Conservation (phyloP, 2,888 invertebrate genomes). For the Holacanthella duospinosa region DNA sequence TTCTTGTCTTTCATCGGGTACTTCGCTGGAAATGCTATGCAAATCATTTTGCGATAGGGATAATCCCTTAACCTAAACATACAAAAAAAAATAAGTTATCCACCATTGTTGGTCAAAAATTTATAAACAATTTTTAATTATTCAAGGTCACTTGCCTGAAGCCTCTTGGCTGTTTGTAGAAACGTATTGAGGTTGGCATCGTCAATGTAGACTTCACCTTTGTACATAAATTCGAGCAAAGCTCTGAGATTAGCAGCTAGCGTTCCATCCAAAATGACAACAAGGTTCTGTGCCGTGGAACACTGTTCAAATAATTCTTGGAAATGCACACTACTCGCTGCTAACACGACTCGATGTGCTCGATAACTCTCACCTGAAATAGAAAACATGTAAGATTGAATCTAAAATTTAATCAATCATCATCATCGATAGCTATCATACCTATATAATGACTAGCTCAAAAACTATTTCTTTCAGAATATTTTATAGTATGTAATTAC, state of each 20-base stretch:
- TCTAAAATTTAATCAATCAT: background rate
- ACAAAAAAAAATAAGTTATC: background rate
- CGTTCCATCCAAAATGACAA: slow-evolving; percentile 76
- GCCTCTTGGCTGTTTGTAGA: slow-evolving; percentile 61
- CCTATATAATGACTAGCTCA: background rate
- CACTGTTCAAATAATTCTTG: slow-evolving; percentile 82
- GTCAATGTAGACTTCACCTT: slow-evolving; percentile 84
- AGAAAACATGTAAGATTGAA: slow-evolving; percentile 26
- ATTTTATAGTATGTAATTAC: slow-evolving; percentile 52
- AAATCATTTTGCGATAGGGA: slow-evolving; percentile 43
- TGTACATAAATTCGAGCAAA: slow-evolving; percentile 85
- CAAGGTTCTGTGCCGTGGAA: slow-evolving; percentile 63
- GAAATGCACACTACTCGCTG: slow-evolving; percentile 86
- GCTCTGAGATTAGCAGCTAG: slow-evolving; percentile 83
- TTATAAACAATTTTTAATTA: background rate
- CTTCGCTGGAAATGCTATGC: slow-evolving; percentile 38
- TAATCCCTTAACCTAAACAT: slow-evolving; percentile 58
- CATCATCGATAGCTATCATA: background rate
- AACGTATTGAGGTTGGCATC: slow-evolving; percentile 84
- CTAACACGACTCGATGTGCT: slow-evolving; percentile 81
- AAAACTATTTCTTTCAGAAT: background rate
- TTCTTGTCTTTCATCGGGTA: slow-evolving; percentile 29
- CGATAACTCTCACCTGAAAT: slow-evolving; percentile 76
- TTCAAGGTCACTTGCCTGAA: slow-evolving; percentile 24
- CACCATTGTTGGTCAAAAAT: background rate